Conservation (phyloP, 2,113 vertebrate genomes). For the Panthera leo region DNA sequence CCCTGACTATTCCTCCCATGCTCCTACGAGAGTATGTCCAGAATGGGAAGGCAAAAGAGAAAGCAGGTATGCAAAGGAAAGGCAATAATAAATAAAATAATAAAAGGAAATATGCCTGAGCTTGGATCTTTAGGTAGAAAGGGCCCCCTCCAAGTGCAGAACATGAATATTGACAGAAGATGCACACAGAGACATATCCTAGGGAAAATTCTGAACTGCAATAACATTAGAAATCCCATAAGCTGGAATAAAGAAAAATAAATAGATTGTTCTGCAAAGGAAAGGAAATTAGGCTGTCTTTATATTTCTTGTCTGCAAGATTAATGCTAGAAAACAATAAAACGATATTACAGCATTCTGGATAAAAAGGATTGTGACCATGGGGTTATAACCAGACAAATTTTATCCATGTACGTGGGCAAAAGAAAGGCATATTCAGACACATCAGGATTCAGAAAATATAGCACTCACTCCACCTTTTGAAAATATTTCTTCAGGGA, state of each 20-base stretch:
- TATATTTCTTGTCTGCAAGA: neutral
- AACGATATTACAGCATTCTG: neutral
- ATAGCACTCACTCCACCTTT: neutral
- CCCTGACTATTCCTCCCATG: too few relatives aligned
- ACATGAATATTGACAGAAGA: constrained; percentile 16
- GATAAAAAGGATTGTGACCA: neutral
- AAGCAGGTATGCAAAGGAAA: neutral
- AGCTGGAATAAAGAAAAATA: constrained; percentile 39
- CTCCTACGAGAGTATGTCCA: neutral
- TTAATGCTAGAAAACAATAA: neutral
- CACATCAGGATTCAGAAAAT: neutral
- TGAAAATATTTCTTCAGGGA: constrained; percentile 32
- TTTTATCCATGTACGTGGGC: neutral
- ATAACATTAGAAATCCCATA: neutral
- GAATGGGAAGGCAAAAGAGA: constrained; percentile 2
- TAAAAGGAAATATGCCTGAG: neutral
- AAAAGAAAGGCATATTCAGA: neutral
- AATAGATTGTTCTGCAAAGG: neutral
- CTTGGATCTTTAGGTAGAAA: constrained; percentile 5
- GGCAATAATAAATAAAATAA: constrained; percentile 24
- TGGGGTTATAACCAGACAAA: neutral
- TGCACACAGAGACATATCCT: neutral
- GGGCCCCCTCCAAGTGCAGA: neutral
- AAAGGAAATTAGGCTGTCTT: neutral
- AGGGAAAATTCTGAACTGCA: constrained; percentile 1